Base-by-base conservation (phyloP, 2,113 vertebrate genomes). In the Macquaria ambigua region DNA sequence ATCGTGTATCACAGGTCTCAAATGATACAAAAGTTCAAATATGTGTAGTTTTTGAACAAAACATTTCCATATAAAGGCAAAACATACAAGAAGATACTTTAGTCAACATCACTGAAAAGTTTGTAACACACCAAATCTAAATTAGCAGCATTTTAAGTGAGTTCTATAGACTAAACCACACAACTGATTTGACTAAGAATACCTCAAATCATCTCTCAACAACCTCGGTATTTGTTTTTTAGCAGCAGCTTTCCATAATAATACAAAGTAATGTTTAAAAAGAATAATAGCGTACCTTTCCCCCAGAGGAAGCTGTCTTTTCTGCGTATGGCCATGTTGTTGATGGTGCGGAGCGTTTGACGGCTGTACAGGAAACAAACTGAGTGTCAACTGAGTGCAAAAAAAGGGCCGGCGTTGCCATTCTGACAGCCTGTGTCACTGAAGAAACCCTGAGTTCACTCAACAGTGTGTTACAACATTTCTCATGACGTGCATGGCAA, bases 261-360 rank as follows among this genome's bases (percentile, higher is more conserved):
- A 48, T 15, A 6, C 16, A 37, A 55, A 46, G 2, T 14, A 48
- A 39, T 0, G 0, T 64, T 2, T 3, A 43, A 70, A 23, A 56
- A 16, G 10, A 63, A 69, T 11, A 67, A 66, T 3, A 66, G n/a
- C 77, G 0, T 93, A 96, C 95, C 95, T 95, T 90, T 96, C 14
- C 96, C 96, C 94, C 94, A 96, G 66, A 96, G 94, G 85, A 96
- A 96, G 84, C 96, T 96, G 92, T 95, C 94, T 87, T 93, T 95
- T 75, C 96, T 93, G 72, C 86, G 59, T 70, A 93, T 77, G 41
- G 89, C 89, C 95, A 95, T 96, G 90, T 68, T 92, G 83, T 59
- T 68, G 56, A 53, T 62, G 77, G 52, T 84, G 64, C 55, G 76
- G 20, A 86, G 84, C 50, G 69, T 90, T 83, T 94, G 90, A 76